Percentiles rank a stretch among this genome's conserved stretches.
Evolutionary conservation across 2,797 vertebrate species (phyloP).

Genomic region (Gastrophryne carolinensis): DNA sequence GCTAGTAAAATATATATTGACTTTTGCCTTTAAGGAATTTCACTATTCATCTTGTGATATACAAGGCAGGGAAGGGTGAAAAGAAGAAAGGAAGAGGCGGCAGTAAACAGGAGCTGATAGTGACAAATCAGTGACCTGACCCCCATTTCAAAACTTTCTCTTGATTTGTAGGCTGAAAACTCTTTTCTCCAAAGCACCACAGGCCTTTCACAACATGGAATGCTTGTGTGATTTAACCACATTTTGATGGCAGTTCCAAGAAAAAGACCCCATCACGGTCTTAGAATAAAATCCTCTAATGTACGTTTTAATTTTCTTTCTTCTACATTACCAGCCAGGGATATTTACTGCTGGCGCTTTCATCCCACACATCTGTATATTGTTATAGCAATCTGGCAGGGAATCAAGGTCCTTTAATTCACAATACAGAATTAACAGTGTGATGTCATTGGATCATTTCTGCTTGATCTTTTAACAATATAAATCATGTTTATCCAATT

Average conservation of each 20-base stretch:
- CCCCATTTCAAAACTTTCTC: constrained; percentile 1
- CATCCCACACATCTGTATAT: constrained; percentile 44
- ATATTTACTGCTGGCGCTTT: constrained; percentile 29
- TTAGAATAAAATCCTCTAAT: constrained; percentile 16
- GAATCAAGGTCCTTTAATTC: constrained; percentile 46
- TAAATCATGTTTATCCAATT: constrained; percentile 48
- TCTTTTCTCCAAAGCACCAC: background rate
- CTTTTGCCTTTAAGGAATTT: background rate
- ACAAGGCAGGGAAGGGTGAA: background rate
- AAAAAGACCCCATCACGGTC: constrained; percentile 16
- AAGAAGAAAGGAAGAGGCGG: constrained; percentile 1
- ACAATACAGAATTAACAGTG: constrained; percentile 36
- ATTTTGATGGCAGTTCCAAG: constrained; percentile 41
- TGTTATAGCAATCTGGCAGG: constrained; percentile 39
- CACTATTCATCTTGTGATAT: constrained; percentile 4
- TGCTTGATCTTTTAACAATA: constrained; percentile 32
- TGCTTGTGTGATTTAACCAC: constrained; percentile 29
- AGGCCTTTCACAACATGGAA: constrained; percentile 1
- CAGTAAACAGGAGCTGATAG: constrained; percentile 16
- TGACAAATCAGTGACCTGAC: constrained; percentile 17
- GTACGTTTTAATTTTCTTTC: constrained; percentile 9
- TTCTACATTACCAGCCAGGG: constrained; percentile 12
- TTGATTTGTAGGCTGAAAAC: constrained; percentile 28
- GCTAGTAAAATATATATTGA: constrained; percentile 33
- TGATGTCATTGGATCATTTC: constrained; percentile 44